Evolutionary conservation across 2,888 invertebrate genomes (phyloP).

Genomic region (Zygothrica quintamaculata): DNA sequence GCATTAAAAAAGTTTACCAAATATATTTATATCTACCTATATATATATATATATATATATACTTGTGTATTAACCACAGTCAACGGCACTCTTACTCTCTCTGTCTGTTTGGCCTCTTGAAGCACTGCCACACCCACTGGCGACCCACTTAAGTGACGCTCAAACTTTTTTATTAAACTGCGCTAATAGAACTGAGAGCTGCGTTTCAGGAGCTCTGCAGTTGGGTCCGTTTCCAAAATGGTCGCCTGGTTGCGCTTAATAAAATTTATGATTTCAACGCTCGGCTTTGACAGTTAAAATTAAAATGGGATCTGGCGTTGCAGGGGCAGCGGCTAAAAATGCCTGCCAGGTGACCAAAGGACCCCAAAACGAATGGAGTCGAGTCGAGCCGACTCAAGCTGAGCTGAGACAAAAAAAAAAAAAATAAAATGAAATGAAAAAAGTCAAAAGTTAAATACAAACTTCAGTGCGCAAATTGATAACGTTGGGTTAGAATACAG

Average conservation of each 20-base stretch:
- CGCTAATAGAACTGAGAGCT: slow-evolving; percentile 68
- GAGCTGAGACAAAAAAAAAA: slow-evolving; percentile 11
- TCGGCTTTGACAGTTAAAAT: slow-evolving; percentile 80
- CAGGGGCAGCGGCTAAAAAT: slow-evolving; percentile 14
- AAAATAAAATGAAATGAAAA: slow-evolving; percentile 51
- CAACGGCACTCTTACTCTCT: slow-evolving; percentile 17
- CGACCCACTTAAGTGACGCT: slow-evolving; percentile 67
- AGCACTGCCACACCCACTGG: slow-evolving; percentile 24
- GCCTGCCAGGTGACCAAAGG: slow-evolving; percentile 41
- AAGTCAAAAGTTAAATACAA: slow-evolving; percentile 81
- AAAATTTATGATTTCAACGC: slow-evolving; percentile 81
- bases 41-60: slow-evolving; percentile 31
- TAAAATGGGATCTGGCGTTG: slow-evolving; percentile 65
- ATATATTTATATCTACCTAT: slow-evolving; percentile 50
- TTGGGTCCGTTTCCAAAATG: slow-evolving; percentile 77
- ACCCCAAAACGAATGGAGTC: slow-evolving; percentile 1
- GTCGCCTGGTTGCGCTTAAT: slow-evolving; percentile 81
- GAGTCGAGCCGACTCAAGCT: slow-evolving; percentile 3
- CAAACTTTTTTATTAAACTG: slow-evolving; percentile 79
- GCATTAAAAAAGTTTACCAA: slow-evolving; percentile 76
- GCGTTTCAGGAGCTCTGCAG: slow-evolving; percentile 33
- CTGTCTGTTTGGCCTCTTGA: neutral
- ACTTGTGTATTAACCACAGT: slow-evolving; percentile 63
- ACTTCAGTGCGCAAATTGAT: slow-evolving; percentile 80
- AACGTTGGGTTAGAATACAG: slow-evolving; percentile 51